Base-by-base conservation (phyloP, 1,140 invertebrate genomes). In the Metaphire vulgaris region DNA sequence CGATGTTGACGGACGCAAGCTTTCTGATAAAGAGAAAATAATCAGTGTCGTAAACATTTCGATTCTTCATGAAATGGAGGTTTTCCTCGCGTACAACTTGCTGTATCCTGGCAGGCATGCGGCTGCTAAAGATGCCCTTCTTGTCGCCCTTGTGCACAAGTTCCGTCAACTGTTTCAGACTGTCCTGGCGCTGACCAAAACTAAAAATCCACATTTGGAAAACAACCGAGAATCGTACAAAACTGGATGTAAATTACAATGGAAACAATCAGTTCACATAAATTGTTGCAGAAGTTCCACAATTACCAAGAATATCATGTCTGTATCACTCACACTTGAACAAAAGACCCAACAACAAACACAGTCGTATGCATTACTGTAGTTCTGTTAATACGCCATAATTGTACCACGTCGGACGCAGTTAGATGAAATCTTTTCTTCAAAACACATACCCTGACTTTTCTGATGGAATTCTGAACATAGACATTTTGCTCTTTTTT, bases 121-220 rank as follows among this genome's bases (percentile, higher is more conserved):
- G 82, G 64, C 86, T 85, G 30, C 83, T 81, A 79, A 89, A 89
- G 16, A 89, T 82, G 16, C 87, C 88, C 72, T 83, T 81, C 72
- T 83, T 82, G 77, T 89, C 88, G 32, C 88, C 88, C 77, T 87
- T 86, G 75, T 88, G 85, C 21, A 89, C 87, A n/a, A 89, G 80
- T 74, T 88, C 87, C 29, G 86, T 88, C 69, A 89, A 79, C 75
- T 89, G 87, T 75, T 86, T 85, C 29, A 89, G 80, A 77, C 88
- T 89, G 77, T 88, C 86, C 33, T 64, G 33, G 21, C 33, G 41
- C 56, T 31, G 41, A 2, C 33, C 26, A 30, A 74, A 74, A 14
- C 29, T 65, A 56, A 0, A 14, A 31, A 0, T 31, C n/a, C 1
- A 31, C 1, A 16, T 26, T 29, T 0, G 67, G 28, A 26, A 68